phyloP scores from a whole-genome alignment of 2,888 invertebrate species.

The Sphecodes monilicornis region DNA sequence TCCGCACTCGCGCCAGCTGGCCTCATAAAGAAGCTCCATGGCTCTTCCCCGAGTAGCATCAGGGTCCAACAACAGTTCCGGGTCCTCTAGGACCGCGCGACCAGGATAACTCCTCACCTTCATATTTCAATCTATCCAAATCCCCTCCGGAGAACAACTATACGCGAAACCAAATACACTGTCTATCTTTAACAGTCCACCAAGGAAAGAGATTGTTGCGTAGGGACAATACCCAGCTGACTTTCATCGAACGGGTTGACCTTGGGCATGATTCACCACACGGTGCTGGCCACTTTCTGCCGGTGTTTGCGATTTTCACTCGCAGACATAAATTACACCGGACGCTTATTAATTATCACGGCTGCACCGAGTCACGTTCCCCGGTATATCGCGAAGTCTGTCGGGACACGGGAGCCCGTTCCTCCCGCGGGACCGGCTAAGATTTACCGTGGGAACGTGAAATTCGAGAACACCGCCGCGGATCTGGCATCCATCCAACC shows the following conservation, averaged over 20 bases:
- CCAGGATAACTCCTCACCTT: slow-evolving; percentile 94
- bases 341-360: slow-evolving; percentile 27
- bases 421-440: background rate
- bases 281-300: slow-evolving; percentile 15
- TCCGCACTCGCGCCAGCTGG: slow-evolving; percentile 91
- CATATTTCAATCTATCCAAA: slow-evolving; percentile 85
- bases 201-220: background rate
- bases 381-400: background rate
- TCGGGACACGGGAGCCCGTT: background rate
- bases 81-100: slow-evolving; percentile 89
- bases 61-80: slow-evolving; percentile 89
- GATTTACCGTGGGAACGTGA: slow-evolving; percentile 23
- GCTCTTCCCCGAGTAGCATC: slow-evolving; percentile 89
- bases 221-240: slow-evolving; percentile 16
- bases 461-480: slow-evolving; percentile 26
- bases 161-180: background rate
- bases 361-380: background rate
- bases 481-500: slow-evolving; percentile 44
- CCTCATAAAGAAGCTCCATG: slow-evolving; percentile 92
- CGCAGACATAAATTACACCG: background rate
- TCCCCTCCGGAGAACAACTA: background rate
- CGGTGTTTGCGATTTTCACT: background rate
- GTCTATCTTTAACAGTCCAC: background rate
- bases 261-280: slow-evolving; percentile 30
- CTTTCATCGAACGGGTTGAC: slow-evolving; percentile 23